phyloP scores from a whole-genome alignment of 2,888 invertebrate species.

The Stenoptilia bipunctidactyla region DNA sequence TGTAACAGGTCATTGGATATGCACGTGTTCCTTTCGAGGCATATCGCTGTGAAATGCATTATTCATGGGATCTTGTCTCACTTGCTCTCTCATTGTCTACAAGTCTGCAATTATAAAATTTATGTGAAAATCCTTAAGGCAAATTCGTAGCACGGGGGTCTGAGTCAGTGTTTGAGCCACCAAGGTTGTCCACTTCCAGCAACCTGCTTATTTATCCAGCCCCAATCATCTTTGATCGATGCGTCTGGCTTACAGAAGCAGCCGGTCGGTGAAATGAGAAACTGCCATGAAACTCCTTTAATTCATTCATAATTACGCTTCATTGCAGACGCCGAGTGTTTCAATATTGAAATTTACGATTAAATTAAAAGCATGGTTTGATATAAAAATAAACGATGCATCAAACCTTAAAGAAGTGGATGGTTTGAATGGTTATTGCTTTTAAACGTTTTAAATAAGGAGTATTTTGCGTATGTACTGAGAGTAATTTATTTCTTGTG shows the following conservation, averaged over 20 bases:
- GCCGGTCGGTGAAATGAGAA: background rate
- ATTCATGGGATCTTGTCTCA: slow-evolving; percentile 51
- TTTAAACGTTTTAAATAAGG: too few species aligned
- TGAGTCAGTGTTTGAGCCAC: slow-evolving; percentile 34
- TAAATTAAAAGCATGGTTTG: background rate
- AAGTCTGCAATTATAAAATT: slow-evolving; percentile 57
- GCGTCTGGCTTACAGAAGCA: slow-evolving; percentile 28
- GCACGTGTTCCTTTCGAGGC: slow-evolving; percentile 35
- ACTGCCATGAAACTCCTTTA: background rate
- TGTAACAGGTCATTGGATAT: slow-evolving; percentile 32
- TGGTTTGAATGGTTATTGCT: too few species aligned
- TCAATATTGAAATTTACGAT: background rate
- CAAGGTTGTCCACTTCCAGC: slow-evolving; percentile 49
- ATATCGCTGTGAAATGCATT: slow-evolving; percentile 46
- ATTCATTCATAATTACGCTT: background rate
- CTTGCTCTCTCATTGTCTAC: slow-evolving; percentile 63
- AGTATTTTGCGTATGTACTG: too few species aligned
- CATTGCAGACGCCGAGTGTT: background rate
- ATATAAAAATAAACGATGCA: background rate
- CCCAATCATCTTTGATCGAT: slow-evolving; percentile 53
- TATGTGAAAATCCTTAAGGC: slow-evolving; percentile 60
- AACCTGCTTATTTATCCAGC: slow-evolving; percentile 42
- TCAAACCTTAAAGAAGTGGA: background rate
- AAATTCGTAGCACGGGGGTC: slow-evolving; percentile 22
- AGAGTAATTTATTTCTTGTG: too few species aligned